Evolutionary conservation across 2,888 invertebrate species (phyloP).

Genomic region (Copidosoma aretas): DNA sequence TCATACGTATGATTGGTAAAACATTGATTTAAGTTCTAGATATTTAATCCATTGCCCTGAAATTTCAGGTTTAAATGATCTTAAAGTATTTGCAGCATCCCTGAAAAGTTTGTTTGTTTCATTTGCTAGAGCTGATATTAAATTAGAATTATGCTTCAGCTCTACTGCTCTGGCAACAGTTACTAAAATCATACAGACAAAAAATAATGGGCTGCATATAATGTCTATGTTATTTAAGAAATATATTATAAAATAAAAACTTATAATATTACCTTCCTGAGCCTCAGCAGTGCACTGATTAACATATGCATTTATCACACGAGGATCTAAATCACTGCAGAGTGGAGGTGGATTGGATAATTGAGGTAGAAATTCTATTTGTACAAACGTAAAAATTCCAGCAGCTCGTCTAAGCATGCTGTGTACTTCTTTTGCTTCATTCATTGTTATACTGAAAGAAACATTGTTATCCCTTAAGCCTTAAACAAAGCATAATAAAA

Average conservation of each 20-base stretch:
- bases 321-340: constrained; percentile 66
- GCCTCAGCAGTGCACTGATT: constrained; percentile 72
- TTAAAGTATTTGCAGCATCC: constrained; percentile 66
- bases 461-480: neutral
- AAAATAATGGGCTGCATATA: too few relatives aligned
- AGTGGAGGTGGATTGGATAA: constrained; percentile 58
- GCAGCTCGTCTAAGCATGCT: constrained; percentile 68
- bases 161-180: constrained; percentile 72
- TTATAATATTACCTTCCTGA: constrained; percentile 65
- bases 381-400: constrained; percentile 68
- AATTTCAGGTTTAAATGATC: constrained; percentile 63
- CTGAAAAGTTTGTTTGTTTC: constrained; percentile 69
- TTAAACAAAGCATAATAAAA: neutral
- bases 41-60: constrained; percentile 69
- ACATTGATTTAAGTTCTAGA: constrained; percentile 67
- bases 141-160: constrained; percentile 67
- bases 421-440: constrained; percentile 71
- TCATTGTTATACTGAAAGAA: constrained; percentile 62
- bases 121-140: constrained; percentile 69
- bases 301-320: constrained; percentile 68
- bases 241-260: too few relatives aligned
- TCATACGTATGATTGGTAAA: constrained; percentile 69
- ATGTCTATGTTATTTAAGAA: too few relatives aligned
- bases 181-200: constrained; percentile 51
- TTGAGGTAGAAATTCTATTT: constrained; percentile 62